Base-by-base conservation (phyloP, 2,797 vertebrate genomes). In the Cetoscarus ocellatus region DNA sequence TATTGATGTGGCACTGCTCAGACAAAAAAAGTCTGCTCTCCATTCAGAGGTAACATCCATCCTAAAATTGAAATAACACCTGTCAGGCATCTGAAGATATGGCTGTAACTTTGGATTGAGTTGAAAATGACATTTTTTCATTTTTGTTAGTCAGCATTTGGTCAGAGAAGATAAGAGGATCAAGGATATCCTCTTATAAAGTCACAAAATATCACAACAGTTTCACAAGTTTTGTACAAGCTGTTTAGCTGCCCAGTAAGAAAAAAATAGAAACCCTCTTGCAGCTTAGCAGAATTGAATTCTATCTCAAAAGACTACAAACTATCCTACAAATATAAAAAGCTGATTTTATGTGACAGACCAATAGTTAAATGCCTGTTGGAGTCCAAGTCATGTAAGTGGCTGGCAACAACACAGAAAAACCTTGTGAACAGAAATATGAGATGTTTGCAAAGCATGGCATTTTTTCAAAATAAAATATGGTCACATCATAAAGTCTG, bases 141-240 rank as follows among this genome's bases (percentile, higher is more conserved):
- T 58, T 86, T 77, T 67, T 55, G 36, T 74, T 78, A 57, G 73
- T 75, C 82, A 87, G 80, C 80, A 39, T 83, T 81, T 76, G 71
- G 75, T 70, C 64, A 64, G n/a, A 40, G 40, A 61, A 40, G 61
- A 83, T 79, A 77, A 85, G 77, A 87, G 72, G 75, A 85, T 91
- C 77, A 82, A 77, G 61, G 73, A 80, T 73, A 83, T 88, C 76
- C 75, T 82, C 78, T 86, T 79, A 86, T 13, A 70, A 76, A 74
- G 72, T 79, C 73, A 80, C 63, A 70, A 51, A 48, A 51, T 14
- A 78, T 61, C 45, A 53, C 18, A 36, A 50, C 57, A 60, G 45
- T 79, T 80, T 82, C 50, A 86, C 12, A 40, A 55, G 56, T 78
- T n/a, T 68, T 73, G 68, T 69, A 69, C 55, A 53, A 75, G 67